phyloP scores from a whole-genome alignment of 2,797 vertebrate species.

The Trematomus bernacchii region DNA sequence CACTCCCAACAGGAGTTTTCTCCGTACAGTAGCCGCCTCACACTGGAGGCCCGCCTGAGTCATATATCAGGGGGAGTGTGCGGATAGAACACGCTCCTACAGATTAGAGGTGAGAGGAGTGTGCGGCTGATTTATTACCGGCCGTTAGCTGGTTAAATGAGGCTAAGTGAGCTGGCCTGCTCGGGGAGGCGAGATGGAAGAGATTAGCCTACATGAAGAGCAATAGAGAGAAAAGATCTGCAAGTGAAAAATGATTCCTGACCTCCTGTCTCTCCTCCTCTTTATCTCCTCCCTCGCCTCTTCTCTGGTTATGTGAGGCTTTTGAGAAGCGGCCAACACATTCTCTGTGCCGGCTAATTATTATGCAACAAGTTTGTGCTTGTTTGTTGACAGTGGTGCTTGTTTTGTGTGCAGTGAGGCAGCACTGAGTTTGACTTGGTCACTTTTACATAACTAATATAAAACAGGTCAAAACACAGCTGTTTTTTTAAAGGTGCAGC shows the following conservation, averaged over 20 bases:
- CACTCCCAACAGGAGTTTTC: conserved; percentile 14
- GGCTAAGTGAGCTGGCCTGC: conserved; percentile 72
- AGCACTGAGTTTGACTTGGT: not conserved
- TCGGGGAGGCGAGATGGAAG: conserved; percentile 74
- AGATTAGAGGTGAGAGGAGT: conserved; percentile 65
- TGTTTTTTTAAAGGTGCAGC: conserved; percentile 8
- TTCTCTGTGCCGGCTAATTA: conserved; percentile 25
- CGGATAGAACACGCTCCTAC: conserved; percentile 35
- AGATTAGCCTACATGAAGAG: conserved; percentile 75
- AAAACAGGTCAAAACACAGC: conserved; percentile 15
- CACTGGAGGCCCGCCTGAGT: conserved; percentile 37
- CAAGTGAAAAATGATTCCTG: conserved; percentile 38
- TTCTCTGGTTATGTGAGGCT: not conserved
- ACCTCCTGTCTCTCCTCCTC: conserved; percentile 46
- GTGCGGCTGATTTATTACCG: conserved; percentile 74
- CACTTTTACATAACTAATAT: conserved; percentile 8
- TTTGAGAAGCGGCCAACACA: conserved; percentile 14
- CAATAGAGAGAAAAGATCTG: conserved; percentile 57
- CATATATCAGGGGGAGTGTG: conserved; percentile 63
- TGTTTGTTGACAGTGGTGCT: conserved; percentile 1
- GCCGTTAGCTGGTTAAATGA: conserved; percentile 76
- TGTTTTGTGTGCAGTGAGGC: not conserved
- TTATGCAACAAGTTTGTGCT: conserved; percentile 20
- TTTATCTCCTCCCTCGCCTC: conserved; percentile 23
- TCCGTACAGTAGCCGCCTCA: conserved; percentile 28